Percentiles rank a stretch among this genome's conserved stretches.
These are phyloP conservation scores for Trichopria drosophilae DNA, from an alignment of 2,888 invertebrate species.

Conservation along the genomic window DNA sequence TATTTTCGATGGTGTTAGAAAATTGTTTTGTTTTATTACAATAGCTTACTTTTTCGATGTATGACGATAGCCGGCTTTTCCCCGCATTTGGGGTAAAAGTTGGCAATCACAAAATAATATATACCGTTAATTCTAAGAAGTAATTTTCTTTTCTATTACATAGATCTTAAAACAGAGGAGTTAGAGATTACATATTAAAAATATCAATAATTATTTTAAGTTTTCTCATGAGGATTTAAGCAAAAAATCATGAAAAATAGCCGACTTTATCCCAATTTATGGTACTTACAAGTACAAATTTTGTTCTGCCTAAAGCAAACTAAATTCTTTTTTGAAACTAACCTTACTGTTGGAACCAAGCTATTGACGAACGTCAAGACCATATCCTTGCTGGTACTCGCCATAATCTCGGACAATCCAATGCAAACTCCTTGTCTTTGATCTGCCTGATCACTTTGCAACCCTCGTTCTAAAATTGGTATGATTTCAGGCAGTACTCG, in stretches of 20 bases:
- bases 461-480: slow-evolving; percentile 91
- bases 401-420: slow-evolving; percentile 96
- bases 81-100: too few species aligned
- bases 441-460: slow-evolving; percentile 88
- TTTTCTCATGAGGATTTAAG: neutral
- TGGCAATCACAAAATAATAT: too few species aligned
- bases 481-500: slow-evolving; percentile 97
- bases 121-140: too few species aligned
- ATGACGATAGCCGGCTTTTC: too few species aligned
- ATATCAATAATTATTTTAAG: neutral
- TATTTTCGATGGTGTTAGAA: too few species aligned
- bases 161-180: slow-evolving; percentile 1
- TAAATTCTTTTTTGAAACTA: slow-evolving; percentile 31
- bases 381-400: slow-evolving; percentile 92
- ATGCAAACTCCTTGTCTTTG: slow-evolving; percentile 98
- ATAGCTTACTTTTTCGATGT: too few species aligned
- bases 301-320: too few species aligned
- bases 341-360: slow-evolving; percentile 87
- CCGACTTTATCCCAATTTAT: too few species aligned
- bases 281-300: too few species aligned
- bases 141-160: too few species aligned
- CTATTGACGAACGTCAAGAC: slow-evolving; percentile 87
- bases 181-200: neutral
- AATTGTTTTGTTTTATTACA: too few species aligned
- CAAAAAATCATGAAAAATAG: too few species aligned